phyloP scores from a whole-genome alignment of 2,113 vertebrate genomes.

The Brachyhypopomus gauderio region DNA sequence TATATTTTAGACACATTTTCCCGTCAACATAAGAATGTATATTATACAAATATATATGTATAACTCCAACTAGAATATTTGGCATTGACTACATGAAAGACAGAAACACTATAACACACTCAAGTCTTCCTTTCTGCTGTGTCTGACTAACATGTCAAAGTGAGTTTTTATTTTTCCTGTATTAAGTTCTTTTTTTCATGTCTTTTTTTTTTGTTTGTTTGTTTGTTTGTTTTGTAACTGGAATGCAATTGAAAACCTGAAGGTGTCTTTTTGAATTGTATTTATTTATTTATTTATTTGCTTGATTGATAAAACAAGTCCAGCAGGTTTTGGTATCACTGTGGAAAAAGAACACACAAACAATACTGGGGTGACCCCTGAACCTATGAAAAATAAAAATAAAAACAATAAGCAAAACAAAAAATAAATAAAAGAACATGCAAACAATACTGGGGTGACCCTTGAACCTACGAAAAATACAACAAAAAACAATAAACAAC shows the following conservation, averaged over 20 bases:
- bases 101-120: slow-evolving; percentile 82
- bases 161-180: slow-evolving; percentile 50
- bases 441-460: slow-evolving; percentile 52
- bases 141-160: slow-evolving; percentile 75
- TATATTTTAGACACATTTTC: slow-evolving; percentile 89
- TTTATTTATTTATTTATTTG: slow-evolving; percentile 34
- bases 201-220: slow-evolving; percentile 60
- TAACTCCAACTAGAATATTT: slow-evolving; percentile 76
- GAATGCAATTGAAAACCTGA: slow-evolving; percentile 67
- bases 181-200: slow-evolving; percentile 1
- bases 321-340: slow-evolving; percentile 76
- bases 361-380: slow-evolving; percentile 52
- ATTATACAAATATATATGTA: slow-evolving; percentile 74
- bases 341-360: slow-evolving; percentile 68
- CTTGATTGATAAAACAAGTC: slow-evolving; percentile 58
- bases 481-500: slow-evolving; percentile 3
- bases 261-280: slow-evolving; percentile 40
- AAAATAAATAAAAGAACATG: slow-evolving; percentile 54
- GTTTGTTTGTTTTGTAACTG: slow-evolving; percentile 66
- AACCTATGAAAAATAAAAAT: not conserved
- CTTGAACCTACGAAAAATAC: not conserved
- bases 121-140: slow-evolving; percentile 87
- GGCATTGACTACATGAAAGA: slow-evolving; percentile 74
- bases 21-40: slow-evolving; percentile 89
- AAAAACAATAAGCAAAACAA: slow-evolving; percentile 8